Percentiles rank a stretch among this genome's conserved stretches.
These are phyloP conservation scores for Icerya purchasi DNA, from an alignment of 2,888 invertebrate species.

Conservation along the genomic window DNA sequence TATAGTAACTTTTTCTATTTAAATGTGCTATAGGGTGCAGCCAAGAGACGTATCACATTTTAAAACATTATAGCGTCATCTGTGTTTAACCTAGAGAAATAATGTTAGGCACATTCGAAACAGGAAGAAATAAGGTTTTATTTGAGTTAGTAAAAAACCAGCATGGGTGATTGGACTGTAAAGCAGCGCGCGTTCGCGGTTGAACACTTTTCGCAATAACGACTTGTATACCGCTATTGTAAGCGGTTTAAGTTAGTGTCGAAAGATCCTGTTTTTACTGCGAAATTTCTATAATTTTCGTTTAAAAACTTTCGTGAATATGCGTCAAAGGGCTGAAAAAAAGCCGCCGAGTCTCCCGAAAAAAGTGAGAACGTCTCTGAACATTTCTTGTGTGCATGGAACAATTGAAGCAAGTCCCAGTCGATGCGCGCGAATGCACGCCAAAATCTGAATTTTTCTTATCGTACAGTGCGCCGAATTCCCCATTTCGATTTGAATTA, in stretches of 20 bases:
- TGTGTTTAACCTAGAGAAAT: background rate
- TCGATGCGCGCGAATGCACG: background rate
- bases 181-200: background rate
- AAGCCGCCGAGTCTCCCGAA: background rate
- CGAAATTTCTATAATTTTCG: background rate
- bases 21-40: too few relatives aligned
- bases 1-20: too few relatives aligned
- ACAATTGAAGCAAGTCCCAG: too few relatives aligned
- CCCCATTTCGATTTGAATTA: background rate
- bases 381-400: background rate
- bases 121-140: background rate
- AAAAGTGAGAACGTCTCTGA: background rate
- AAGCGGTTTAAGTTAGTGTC: background rate
- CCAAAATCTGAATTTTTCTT: background rate
- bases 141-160: background rate
- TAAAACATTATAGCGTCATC: background rate
- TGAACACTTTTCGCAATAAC: background rate
- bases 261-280: background rate
- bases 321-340: background rate
- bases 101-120: background rate
- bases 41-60: too few relatives aligned
- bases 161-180: background rate
- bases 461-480: background rate
- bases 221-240: background rate
- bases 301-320: background rate